Evolutionary conservation across 2,113 vertebrate genomes (phyloP), one percentile per base, ranked within the genome.

Genomic region (Falco punctatus): DNA sequence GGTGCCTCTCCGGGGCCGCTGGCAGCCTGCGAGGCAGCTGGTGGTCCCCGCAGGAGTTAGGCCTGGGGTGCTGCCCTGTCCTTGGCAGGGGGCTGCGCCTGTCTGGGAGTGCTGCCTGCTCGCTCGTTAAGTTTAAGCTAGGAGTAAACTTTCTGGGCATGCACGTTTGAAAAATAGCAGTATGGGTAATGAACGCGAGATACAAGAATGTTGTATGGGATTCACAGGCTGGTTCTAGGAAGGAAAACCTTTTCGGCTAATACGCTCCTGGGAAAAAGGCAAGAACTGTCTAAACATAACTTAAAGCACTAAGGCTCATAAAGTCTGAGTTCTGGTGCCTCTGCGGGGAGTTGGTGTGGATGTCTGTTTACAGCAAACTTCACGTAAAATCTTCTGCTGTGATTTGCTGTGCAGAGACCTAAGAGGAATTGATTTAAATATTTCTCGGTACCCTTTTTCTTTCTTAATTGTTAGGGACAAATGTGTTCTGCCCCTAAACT

Each of bases 271-370:
- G 4, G 11, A 30, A 71, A 55, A 21, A 13, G 5, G 5, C 5
- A 23, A 14, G 14, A 38, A 15, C 0, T 0, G 0, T 4, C 30
- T 17, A 24, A 48, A 11, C 2, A 0, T 71, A 44, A 10, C 24
- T 65, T 86, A 18, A 77, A 58, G n/a, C 2, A 5, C 42, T 52
- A 1, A 48, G 42, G 2, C 2, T 61, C 14, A 3, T 55, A 13
- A 32, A 72, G 4, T 22, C 10, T 42, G 52, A 27, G 15, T 4
- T 28, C 9, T 58, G 13, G 5, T 38, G 6, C 4, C 5, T 51
- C 38, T 16, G 13, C 2, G 8, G 24, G 15, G 6, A 72, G 28
- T 9, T 57, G 55, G 12, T 33, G 33, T 46, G 27, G 4, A 9
- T 85, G 22, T 33, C 40, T 55, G 4, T 52, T 81, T 24, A 3